A percentile compares a stretch with the other conserved stretches of the same genome.
These are phyloP conservation scores for Mus musculus DNA, from an alignment of 2,113 vertebrate species.

Conservation along the genomic window DNA sequence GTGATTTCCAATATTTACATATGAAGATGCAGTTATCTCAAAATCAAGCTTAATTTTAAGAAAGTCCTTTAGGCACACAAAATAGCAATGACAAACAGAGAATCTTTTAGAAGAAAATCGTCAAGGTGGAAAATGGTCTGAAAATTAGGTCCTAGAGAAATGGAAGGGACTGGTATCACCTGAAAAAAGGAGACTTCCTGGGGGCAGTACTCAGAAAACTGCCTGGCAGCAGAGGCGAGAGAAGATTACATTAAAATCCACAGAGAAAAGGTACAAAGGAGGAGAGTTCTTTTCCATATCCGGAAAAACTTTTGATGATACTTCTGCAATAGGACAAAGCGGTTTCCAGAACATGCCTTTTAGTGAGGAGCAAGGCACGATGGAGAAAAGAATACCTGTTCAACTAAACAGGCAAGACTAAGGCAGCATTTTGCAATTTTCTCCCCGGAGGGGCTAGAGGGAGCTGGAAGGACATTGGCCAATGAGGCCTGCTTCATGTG, in stretches of 20 bases:
- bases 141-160: slow-evolving; percentile 19
- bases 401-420: slow-evolving; percentile 38
- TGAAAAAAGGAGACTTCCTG: neutral
- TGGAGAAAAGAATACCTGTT: slow-evolving; percentile 18
- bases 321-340: neutral
- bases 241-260: slow-evolving; percentile 35
- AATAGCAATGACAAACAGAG: slow-evolving; percentile 18
- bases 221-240: neutral
- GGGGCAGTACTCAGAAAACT: neutral
- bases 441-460: neutral
- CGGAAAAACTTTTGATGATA: slow-evolving; percentile 20
- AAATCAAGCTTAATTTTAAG: slow-evolving; percentile 45
- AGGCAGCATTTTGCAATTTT: slow-evolving; percentile 60
- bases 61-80: neutral
- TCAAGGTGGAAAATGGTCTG: neutral
- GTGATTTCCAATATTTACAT: slow-evolving; percentile 16
- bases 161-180: neutral
- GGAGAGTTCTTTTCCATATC: slow-evolving; percentile 21
- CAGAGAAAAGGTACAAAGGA: slow-evolving; percentile 3
- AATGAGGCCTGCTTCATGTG: neutral
- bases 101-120: slow-evolving; percentile 38
- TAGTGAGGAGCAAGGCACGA: slow-evolving; percentile 19
- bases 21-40: neutral
- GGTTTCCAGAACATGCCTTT: slow-evolving; percentile 5
- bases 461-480: neutral